Evolutionary conservation across 64 coral and sea anemone genomes (phyloP), one percentile per base, ranked within the genome.

Genomic region (Montipora sp.): DNA sequence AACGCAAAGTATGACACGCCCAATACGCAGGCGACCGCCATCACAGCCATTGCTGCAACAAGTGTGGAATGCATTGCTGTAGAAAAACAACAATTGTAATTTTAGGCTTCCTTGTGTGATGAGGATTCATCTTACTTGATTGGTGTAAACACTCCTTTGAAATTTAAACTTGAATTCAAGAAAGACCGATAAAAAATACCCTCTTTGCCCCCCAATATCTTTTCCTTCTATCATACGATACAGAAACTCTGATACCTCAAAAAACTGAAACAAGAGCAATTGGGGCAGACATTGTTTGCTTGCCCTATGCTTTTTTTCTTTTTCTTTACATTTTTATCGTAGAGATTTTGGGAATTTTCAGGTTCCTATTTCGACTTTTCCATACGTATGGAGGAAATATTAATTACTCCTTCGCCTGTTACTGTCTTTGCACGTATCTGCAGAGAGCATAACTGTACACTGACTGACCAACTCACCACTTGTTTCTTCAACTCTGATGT

Each of bases 11-110:
- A 71, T 7, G 82, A 85, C 7, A 69, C 47, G 1, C 61, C 61
- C 19, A 49, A 45, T 15, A 85, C 46, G 18, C 82, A 71, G 48
- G 68, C 61, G 4, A 27, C 79, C 1, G 65, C 82, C 18, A 85
- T 59, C 45, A 85, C 82, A 50, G 65, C 63, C 47, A 85, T 48
- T 9, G 82, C 82, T 4, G 63, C 65, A 72, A 85, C 36, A 11
- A 85, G 61, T 10, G 46, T 50, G 65, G 61, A 36, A 21, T 5
- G 65, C 61, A 3, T 67, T 50, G 60, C 82, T 85, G 63, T 12
- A 49, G 68, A 1, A 50, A 19, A 72, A 20, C 15, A 85, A 23
- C 4, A 6, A 71, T 44, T 48, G 20, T 2, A 0, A n/a, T 5
- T 66, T 18, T 19, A 47, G 14, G 8, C 13, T 43, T 48, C 3